Base-by-base conservation (phyloP, 1,140 invertebrate species). In the Brachionus rubens region DNA sequence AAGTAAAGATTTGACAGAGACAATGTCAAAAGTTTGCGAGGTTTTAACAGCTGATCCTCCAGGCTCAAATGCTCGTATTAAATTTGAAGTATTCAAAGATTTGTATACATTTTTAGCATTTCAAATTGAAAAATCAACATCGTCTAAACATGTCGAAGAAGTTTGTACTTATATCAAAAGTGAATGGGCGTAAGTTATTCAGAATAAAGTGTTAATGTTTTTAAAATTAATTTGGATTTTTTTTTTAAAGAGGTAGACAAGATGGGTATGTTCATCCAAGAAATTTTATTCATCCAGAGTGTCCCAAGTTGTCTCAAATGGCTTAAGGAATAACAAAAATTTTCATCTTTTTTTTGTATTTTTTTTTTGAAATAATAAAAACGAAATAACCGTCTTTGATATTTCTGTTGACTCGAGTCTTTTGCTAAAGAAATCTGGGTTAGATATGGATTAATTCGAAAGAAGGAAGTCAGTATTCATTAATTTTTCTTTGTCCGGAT, bases 21-120 rank as follows among this genome's bases (percentile, higher is more conserved):
- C 91, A 21, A 91, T 93, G 90, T 89, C 90, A 67, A 86, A 89
- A 30, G 84, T 92, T 47, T 93, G 91, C 82, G 91, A 92, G 83
- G 86, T 91, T 36, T 82, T 92, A 76, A 92, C 91, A 19, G 87
- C 89, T 77, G 91, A 93, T 81, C 90, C 91, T 1, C 90, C 91
- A 78, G 91, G 91, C 43, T 91, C 90, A 1, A 89, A 89, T 3
- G 88, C 90, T 1, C 88, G 89, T 78, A 90, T 93, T 67, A 87
- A 89, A 0, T 85, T 89, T 41, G 84, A 87, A 72, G 86, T 87
- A 26, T 92, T 91, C 81, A 81, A 89, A 30, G 84, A 86, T 36
- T 84, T 91, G 76, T 92, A 92, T 83, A 83, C 81, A 65, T 91
- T 89, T 80, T 83, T 92, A 24, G 90, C 90, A 1, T 36, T 56